These are phyloP conservation scores for Meganola albula DNA, from an alignment of 2,888 invertebrate genomes.

Conservation along the genomic window DNA sequence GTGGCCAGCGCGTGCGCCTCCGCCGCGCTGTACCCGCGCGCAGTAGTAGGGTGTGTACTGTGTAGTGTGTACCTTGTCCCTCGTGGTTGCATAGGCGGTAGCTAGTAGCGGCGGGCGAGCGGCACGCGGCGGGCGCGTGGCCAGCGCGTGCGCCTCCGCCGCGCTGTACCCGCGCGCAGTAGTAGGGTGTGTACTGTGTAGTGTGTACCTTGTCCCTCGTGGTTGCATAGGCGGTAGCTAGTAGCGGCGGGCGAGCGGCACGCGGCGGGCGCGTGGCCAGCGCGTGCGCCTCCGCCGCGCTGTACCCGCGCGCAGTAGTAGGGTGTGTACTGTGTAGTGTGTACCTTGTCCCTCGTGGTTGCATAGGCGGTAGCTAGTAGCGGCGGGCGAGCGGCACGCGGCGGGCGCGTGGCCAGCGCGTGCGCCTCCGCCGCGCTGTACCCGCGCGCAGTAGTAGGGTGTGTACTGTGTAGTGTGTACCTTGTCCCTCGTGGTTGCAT, in stretches of 20 bases:
- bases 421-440: not conserved
- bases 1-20: too few species aligned
- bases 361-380: not conserved
- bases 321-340: not conserved
- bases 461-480: slow-evolving; percentile 26
- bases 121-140: too few species aligned
- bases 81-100: too few species aligned
- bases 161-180: too few species aligned
- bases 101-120: too few species aligned
- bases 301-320: not conserved
- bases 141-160: too few species aligned
- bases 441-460: too few species aligned
- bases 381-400: not conserved
- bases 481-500: slow-evolving; percentile 68
- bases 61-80: too few species aligned
- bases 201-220: slow-evolving; percentile 38
- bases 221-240: not conserved
- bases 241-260: slow-evolving; percentile 51
- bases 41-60: too few species aligned
- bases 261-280: slow-evolving; percentile 17
- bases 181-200: slow-evolving; percentile 2
- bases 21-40: too few species aligned
- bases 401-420: slow-evolving; percentile 7
- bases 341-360: slow-evolving; percentile 38
- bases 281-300: not conserved